Percentiles rank a stretch among this genome's conserved stretches.
Evolutionary conservation across 2,888 invertebrate species (phyloP).

Genomic region (Tribolium freemani): DNA sequence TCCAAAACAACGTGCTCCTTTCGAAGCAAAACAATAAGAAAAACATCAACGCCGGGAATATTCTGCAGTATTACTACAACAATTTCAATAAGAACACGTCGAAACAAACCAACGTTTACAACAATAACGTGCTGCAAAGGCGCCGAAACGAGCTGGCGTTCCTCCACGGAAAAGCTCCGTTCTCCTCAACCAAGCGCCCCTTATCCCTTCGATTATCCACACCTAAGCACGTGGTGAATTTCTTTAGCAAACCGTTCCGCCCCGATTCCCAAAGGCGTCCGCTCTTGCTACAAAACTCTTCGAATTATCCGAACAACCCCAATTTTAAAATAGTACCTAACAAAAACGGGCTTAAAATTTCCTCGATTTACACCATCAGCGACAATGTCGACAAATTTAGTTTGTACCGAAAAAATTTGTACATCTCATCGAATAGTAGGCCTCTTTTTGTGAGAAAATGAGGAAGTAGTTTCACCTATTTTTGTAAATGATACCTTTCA

Average conservation of each 20-base stretch:
- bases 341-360: conserved; percentile 72
- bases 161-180: conserved; percentile 69
- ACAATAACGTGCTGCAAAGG: conserved; percentile 63
- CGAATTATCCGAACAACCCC: conserved; percentile 49
- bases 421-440: conserved; percentile 68
- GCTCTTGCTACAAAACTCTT: conserved; percentile 61
- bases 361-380: conserved; percentile 69
- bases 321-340: conserved; percentile 69
- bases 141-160: conserved; percentile 60
- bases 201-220: conserved; percentile 67
- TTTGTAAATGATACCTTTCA: conserved; percentile 49
- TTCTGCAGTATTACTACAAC: conserved; percentile 67
- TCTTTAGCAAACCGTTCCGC: conserved; percentile 65
- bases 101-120: conserved; percentile 66
- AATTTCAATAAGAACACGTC: conserved; percentile 61
- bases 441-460: conserved; percentile 67
- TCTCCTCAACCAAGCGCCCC: conserved; percentile 71
- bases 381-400: conserved; percentile 66
- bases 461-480: conserved; percentile 48
- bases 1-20: conserved; percentile 53
- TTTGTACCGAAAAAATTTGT: conserved; percentile 65
- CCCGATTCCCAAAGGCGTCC: conserved; percentile 69
- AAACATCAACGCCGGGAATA: conserved; percentile 61
- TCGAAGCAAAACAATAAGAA: conserved; percentile 60
- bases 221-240: conserved; percentile 65